Percentiles rank a stretch among this genome's conserved stretches.
Conservation (phyloP, 1,140 invertebrate species). For the Cecropterus lyciades region DNA sequence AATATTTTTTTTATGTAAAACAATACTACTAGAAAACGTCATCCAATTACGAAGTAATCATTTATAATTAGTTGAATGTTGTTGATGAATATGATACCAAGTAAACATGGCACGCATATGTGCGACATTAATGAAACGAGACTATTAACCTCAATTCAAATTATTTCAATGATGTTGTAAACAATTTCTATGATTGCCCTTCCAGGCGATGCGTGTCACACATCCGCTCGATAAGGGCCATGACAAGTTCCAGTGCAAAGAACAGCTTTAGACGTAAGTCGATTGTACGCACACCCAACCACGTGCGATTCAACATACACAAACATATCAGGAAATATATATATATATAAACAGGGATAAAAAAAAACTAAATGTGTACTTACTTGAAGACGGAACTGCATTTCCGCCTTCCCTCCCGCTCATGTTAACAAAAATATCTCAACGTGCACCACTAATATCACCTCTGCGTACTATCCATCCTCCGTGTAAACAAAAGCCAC, state of each 20-base stretch:
- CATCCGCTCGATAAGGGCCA: conserved; percentile 75
- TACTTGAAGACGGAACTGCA: conserved; percentile 81
- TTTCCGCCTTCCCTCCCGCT: conserved; percentile 81
- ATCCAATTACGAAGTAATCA: conserved; percentile 52
- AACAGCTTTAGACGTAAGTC: conserved; percentile 50
- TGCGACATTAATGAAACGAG: conserved; percentile 75
- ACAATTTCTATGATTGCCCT: conserved; percentile 74
- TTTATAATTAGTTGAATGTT: conserved; percentile 63
- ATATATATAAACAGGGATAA: conserved; percentile 32
- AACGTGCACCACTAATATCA: conserved; percentile 77
- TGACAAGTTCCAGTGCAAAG: conserved; percentile 57
- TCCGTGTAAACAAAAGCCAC: conserved; percentile 66
- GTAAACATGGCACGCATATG: conserved; percentile 79
- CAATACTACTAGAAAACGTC: conserved; percentile 31
- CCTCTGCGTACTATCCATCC: conserved; percentile 74
- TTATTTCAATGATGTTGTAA: conserved; percentile 77
- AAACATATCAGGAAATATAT: conserved; percentile 23
- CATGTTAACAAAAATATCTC: conserved; percentile 74
- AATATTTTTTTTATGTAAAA: conserved; percentile 44
- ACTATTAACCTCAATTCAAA: conserved; percentile 82
- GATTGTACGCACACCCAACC: conserved; percentile 46
- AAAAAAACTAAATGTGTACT: conserved; percentile 58
- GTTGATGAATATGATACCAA: conserved; percentile 60
- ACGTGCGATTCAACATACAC: conserved; percentile 46
- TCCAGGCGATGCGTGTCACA: conserved; percentile 61